Evolutionary conservation across 1,140 invertebrate species (phyloP), one percentile per base, ranked within the genome.

Genomic region (Kradibia gibbosae): DNA sequence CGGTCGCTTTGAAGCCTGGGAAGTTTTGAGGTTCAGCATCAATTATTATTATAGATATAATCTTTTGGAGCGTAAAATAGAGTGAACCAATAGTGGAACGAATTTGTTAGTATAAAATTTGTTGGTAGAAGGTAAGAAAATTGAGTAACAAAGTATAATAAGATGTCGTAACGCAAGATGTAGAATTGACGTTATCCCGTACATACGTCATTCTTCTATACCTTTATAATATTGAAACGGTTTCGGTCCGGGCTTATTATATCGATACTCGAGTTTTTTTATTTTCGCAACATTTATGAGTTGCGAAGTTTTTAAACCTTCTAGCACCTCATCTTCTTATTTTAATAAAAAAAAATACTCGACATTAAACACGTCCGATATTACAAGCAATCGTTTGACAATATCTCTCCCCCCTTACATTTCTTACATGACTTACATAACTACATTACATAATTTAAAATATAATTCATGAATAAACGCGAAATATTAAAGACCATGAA

Each of bases 21-120:
- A n/a, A n/a, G n/a, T n/a, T n/a, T n/a, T n/a, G n/a, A n/a, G n/a
- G n/a, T n/a, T n/a, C n/a, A n/a, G n/a, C n/a, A n/a, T n/a, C n/a
- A n/a, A n/a, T n/a, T n/a, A 28, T 0, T 13, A 60, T 8, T 2
- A 28, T 2, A 13, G 17, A 60, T 28, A 31, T n/a, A 31, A 60
- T 11, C n/a, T 31, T 60, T n/a, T n/a, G 4, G 31, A 11, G 31
- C 20, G 42, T 55, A 20, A 57, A 48, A 45, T 31, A 48, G 42
- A 45, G 39, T 8, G 11, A 42, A 15, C 0, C 20, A 17, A 65
- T n/a, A n/a, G 22, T 25, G 31, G 10, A 25, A 70, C n/a, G 67
- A 73, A 34, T 55, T 28, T 31, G 50, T 62, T 45, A 76, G 28
- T 76, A 76, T 25, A 5, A 48, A 78, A 78, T 55, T 78, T 36